phyloP scores from a whole-genome alignment of 2,797 vertebrate genomes.

The Hypotaenidia philippensis region DNA sequence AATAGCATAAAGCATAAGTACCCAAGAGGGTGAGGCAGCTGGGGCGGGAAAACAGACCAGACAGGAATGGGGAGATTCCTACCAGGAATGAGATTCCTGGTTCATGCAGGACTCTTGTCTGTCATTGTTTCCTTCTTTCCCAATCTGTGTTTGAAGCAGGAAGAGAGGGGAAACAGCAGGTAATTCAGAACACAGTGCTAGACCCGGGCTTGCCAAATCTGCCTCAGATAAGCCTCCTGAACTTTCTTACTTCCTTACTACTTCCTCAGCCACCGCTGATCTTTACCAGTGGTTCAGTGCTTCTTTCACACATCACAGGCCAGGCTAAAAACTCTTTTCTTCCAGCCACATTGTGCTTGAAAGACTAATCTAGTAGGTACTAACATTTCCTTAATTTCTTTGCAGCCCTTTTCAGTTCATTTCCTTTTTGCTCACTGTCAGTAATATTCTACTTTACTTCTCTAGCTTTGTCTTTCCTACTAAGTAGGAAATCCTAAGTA shows the following conservation, averaged over 20 bases:
- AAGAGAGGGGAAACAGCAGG: slow-evolving; percentile 4
- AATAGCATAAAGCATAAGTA: slow-evolving; percentile 24
- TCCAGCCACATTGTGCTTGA: not conserved
- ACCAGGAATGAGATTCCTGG: slow-evolving; percentile 67
- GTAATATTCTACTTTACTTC: not conserved
- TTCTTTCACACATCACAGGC: not conserved
- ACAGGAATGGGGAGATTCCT: slow-evolving; percentile 75
- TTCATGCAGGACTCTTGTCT: slow-evolving; percentile 33
- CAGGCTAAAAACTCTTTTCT: not conserved
- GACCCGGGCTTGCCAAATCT: not conserved
- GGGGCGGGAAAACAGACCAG: slow-evolving; percentile 68
- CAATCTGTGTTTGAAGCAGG: not conserved
- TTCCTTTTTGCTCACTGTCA: not conserved
- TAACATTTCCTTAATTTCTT: not conserved
- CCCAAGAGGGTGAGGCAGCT: slow-evolving; percentile 26
- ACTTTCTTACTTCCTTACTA: not conserved
- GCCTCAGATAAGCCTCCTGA: not conserved
- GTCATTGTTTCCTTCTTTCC: slow-evolving; percentile 56
- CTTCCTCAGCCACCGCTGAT: not conserved
- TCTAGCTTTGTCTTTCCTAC: not conserved
- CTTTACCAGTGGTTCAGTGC: not conserved
- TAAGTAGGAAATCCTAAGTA: not conserved
- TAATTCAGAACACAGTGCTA: not conserved
- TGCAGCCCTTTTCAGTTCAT: not conserved
- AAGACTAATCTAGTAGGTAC: not conserved